A percentile compares a stretch with the other conserved stretches of the same genome.
phyloP scores from a whole-genome alignment of 2,797 vertebrate species.

The Liasis olivaceus region DNA sequence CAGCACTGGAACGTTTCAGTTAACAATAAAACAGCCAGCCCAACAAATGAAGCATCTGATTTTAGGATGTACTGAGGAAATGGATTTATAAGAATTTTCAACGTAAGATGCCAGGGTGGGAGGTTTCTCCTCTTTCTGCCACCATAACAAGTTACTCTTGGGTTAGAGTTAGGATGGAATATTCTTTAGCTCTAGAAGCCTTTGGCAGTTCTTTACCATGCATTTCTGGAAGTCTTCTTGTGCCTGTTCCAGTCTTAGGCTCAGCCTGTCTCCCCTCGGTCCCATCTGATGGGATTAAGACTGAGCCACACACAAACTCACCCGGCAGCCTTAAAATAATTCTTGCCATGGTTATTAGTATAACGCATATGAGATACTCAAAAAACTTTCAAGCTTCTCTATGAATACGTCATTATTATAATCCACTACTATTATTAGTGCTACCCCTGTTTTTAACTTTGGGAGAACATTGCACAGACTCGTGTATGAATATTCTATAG shows the following conservation, averaged over 20 bases:
- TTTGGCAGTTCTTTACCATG: not conserved
- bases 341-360: not conserved
- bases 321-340: not conserved
- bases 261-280: not conserved
- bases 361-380: not conserved
- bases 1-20: conserved; percentile 23
- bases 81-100: conserved; percentile 21
- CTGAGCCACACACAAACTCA: not conserved
- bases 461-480: not conserved
- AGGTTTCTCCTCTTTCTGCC: conserved; percentile 18
- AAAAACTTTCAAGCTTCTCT: not conserved
- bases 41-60: conserved; percentile 48
- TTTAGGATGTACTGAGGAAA: conserved; percentile 53
- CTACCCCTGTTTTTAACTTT: not conserved
- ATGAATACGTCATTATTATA: not conserved
- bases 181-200: not conserved
- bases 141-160: not conserved
- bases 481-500: not conserved
- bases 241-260: not conserved
- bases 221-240: not conserved
- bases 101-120: conserved; percentile 29
- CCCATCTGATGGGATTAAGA: not conserved
- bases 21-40: conserved; percentile 57
- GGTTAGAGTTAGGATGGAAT: not conserved
- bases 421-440: no score